Conservation (phyloP, 2,888 invertebrate genomes). For the Dysmachus trigonus region DNA sequence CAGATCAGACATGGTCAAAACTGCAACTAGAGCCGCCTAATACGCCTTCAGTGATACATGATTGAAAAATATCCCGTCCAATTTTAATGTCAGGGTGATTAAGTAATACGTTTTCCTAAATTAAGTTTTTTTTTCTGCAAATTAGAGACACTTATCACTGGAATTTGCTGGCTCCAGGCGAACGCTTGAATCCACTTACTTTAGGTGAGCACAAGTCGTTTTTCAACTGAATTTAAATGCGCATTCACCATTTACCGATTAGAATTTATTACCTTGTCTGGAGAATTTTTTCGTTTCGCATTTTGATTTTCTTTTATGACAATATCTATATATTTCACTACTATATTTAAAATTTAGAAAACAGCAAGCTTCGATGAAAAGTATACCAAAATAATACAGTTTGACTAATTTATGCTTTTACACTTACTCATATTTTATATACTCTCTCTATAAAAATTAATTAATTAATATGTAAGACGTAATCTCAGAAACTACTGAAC, state of each 20-base stretch:
- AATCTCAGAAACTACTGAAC: too few species aligned
- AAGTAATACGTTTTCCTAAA: constrained; percentile 19
- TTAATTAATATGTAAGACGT: too few species aligned
- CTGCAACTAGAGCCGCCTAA: not conserved
- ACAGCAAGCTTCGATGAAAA: too few species aligned
- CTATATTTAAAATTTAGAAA: too few species aligned
- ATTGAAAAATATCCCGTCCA: not conserved
- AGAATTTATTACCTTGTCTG: not conserved
- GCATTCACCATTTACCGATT: not conserved
- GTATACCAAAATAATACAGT: too few species aligned
- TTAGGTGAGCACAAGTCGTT: not conserved
- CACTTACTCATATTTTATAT: too few species aligned
- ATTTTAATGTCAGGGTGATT: constrained; percentile 37
- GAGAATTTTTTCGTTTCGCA: not conserved
- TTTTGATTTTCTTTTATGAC: not conserved
- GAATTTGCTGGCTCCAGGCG: constrained; percentile 2
- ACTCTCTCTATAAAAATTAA: too few species aligned
- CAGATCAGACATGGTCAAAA: not conserved
- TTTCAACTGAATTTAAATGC: not conserved
- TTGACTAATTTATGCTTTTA: too few species aligned
- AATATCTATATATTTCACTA: not conserved
- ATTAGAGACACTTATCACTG: constrained; percentile 4
- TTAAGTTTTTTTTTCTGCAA: not conserved
- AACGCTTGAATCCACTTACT: not conserved
- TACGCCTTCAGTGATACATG: not conserved